Conservation (phyloP, 2,888 invertebrate genomes). For the Eumacrocentrus americanus region DNA sequence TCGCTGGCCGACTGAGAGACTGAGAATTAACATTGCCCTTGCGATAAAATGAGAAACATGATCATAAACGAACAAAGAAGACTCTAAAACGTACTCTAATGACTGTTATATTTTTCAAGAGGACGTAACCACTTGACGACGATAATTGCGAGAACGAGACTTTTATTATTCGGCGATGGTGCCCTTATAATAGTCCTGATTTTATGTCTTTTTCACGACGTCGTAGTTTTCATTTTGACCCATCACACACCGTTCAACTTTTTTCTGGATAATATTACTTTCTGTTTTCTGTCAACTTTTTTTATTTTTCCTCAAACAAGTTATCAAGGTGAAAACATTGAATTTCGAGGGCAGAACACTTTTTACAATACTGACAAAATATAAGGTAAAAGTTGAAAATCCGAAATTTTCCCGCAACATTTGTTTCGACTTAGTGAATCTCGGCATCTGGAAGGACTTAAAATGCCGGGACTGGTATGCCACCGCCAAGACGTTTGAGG, state of each 20-base stretch:
- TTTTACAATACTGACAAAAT: background rate
- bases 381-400: background rate
- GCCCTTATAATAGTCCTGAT: background rate
- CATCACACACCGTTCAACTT: too few species aligned
- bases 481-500: background rate
- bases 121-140: conserved; percentile 12
- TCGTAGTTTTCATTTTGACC: too few species aligned
- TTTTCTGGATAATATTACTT: too few species aligned
- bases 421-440: conserved; percentile 37
- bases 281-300: too few species aligned
- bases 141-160: background rate
- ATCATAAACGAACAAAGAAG: conserved; percentile 5
- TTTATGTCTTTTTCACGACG: background rate
- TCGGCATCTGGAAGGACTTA: conserved; percentile 56
- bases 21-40: conserved; percentile 3
- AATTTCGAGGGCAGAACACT: background rate
- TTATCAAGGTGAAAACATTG: background rate
- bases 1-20: background rate
- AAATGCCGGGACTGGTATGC: conserved; percentile 33
- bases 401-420: conserved; percentile 27
- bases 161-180: background rate
- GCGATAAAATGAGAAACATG: conserved; percentile 5
- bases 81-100: too few species aligned
- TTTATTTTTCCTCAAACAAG: background rate
- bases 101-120: too few species aligned